Percentiles rank a stretch among this genome's conserved stretches.
Evolutionary conservation across 2,113 vertebrate genomes (phyloP).

Genomic region (Phalacrocorax brasilianus): DNA sequence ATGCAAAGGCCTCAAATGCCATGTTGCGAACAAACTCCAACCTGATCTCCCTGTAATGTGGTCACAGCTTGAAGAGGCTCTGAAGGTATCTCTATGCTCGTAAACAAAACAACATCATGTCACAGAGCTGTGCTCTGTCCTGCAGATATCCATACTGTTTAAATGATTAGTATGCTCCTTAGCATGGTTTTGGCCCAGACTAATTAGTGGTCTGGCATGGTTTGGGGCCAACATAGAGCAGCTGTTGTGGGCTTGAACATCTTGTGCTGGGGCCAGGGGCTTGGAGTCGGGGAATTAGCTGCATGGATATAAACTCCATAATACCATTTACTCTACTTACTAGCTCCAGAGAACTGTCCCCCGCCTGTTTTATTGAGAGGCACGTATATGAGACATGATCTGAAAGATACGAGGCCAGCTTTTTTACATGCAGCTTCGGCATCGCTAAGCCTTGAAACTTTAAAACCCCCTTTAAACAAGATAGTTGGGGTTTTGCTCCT

Average conservation of each 20-base stretch:
- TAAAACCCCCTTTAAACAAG: neutral
- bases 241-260: neutral
- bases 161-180: neutral
- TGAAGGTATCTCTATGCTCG: neutral
- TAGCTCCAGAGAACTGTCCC: neutral
- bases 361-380: neutral
- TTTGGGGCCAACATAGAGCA: neutral
- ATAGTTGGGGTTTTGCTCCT: neutral
- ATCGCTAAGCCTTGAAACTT: neutral
- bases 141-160: neutral
- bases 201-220: neutral
- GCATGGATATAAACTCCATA: neutral
- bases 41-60: neutral
- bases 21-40: fast-evolving
- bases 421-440: neutral
- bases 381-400: too few relatives aligned
- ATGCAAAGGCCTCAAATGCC: neutral
- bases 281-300: neutral
- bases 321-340: neutral
- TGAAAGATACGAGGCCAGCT: neutral
- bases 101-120: neutral
- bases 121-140: neutral
- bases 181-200: neutral
- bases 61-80: neutral
- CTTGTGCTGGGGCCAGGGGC: neutral